Percentiles rank a stretch among this genome's conserved stretches.
Evolutionary conservation across 2,888 invertebrate species (phyloP).

Genomic region (Margaritifera margaritifera): DNA sequence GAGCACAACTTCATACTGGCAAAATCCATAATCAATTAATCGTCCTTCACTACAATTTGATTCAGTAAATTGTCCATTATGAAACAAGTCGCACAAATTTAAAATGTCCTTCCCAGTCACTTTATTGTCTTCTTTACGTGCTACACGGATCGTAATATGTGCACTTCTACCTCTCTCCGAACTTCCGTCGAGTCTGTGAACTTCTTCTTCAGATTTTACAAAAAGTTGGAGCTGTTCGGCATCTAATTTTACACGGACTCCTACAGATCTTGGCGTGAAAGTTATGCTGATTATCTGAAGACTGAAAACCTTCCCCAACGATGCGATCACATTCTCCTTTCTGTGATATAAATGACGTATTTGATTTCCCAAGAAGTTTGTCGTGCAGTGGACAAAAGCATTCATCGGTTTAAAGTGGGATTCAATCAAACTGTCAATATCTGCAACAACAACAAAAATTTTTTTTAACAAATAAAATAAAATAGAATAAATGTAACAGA

Average conservation of each 20-base stretch:
- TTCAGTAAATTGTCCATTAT: too few species aligned
- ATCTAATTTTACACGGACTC: conserved; percentile 66
- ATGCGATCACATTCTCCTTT: conserved; percentile 40
- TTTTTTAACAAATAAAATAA: too few species aligned
- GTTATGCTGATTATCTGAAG: conserved; percentile 63
- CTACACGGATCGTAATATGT: conserved; percentile 54
- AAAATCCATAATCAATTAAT: conserved; percentile 16
- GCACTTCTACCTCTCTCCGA: conserved; percentile 41
- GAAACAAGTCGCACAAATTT: conserved; percentile 25
- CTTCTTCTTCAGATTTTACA: too few species aligned
- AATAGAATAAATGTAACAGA: too few species aligned
- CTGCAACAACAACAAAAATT: conserved; percentile 3
- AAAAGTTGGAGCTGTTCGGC: conserved; percentile 5
- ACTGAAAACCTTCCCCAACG: conserved; percentile 53
- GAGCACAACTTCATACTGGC: conserved; percentile 21
- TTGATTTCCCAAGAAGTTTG: conserved; percentile 58
- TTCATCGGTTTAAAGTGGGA: conserved; percentile 3
- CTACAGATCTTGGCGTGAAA: conserved; percentile 64
- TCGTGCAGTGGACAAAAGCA: conserved; percentile 62
- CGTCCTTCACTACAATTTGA: conserved; percentile 6
- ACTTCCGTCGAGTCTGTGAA: neutral
- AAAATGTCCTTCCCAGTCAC: conserved; percentile 41
- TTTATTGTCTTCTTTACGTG: conserved; percentile 31
- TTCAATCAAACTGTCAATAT: neutral
- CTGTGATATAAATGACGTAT: conserved; percentile 49